A percentile compares a stretch with the other conserved stretches of the same genome.
Evolutionary conservation across 1,140 invertebrate species (phyloP).

Genomic region (Coelopa frigida): DNA sequence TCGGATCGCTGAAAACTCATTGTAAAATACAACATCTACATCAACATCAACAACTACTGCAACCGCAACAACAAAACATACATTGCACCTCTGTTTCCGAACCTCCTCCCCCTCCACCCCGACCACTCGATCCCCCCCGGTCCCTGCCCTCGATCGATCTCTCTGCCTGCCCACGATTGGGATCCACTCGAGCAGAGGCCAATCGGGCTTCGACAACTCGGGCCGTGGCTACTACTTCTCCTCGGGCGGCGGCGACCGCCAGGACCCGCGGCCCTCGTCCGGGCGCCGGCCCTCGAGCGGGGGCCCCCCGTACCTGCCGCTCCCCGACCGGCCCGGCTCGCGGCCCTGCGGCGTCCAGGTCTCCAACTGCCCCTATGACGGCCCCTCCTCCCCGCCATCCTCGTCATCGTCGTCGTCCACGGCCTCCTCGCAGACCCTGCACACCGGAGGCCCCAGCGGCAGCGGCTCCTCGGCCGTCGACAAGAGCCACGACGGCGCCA

Average conservation of each 20-base stretch:
- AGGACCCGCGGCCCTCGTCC: neutral
- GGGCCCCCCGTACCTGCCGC: constrained; percentile 20
- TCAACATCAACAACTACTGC: constrained; percentile 15
- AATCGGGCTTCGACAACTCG: constrained; percentile 44
- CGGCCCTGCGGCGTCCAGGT: constrained; percentile 28
- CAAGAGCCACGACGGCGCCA: constrained; percentile 5
- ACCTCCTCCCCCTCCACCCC: too few relatives aligned
- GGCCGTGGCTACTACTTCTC: constrained; percentile 48
- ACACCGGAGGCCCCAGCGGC: neutral
- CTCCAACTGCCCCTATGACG: constrained; percentile 29
- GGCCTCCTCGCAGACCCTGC: neutral
- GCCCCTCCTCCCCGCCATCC: constrained; percentile 20
- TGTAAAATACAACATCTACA: neutral
- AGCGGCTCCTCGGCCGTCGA: constrained; percentile 8
- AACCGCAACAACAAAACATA: constrained; percentile 9
- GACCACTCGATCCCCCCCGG: constrained; percentile 8
- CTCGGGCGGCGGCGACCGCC: constrained; percentile 17
- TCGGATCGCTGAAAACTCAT: too few relatives aligned
- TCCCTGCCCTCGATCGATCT: neutral
- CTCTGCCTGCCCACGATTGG: too few relatives aligned
- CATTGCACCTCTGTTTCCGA: constrained; percentile 6
- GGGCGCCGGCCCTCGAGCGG: constrained; percentile 30
- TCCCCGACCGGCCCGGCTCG: constrained; percentile 17
- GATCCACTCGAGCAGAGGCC: too few relatives aligned
- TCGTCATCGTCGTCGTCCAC: constrained; percentile 1